Percentiles rank a stretch among this genome's conserved stretches.
Conservation (phyloP, 2,797 vertebrate species). For the Poecilia velifera region DNA sequence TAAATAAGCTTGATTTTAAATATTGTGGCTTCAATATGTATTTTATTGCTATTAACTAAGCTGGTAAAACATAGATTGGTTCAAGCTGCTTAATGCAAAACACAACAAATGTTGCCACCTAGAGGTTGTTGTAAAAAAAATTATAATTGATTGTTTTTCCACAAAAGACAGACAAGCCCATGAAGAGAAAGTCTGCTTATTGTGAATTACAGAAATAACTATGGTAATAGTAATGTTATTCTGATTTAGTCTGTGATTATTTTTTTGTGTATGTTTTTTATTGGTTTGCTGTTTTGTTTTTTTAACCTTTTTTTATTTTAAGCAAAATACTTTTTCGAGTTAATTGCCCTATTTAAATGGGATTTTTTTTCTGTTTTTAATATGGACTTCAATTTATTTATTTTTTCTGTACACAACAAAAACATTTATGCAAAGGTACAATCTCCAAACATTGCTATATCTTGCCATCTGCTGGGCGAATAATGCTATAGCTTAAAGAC, state of each 20-base stretch:
- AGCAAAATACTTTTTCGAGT: neutral
- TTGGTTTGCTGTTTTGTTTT: neutral
- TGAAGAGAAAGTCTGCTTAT: neutral
- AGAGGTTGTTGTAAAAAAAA: constrained; percentile 26
- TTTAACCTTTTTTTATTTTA: neutral
- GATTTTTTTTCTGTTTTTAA: neutral
- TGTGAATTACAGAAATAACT: neutral
- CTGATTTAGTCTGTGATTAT: neutral
- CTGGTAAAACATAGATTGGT: neutral
- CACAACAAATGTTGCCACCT: constrained; percentile 64
- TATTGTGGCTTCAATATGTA: neutral
- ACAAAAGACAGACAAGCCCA: neutral
- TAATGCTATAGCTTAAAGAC: neutral
- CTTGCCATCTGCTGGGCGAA: constrained; percentile 44
- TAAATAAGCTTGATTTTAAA: neutral
- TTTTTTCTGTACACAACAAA: neutral
- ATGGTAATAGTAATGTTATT: neutral
- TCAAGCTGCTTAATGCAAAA: constrained; percentile 13
- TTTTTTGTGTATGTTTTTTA: neutral
- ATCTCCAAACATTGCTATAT: neutral
- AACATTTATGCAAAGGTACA: neutral
- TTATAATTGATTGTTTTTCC: neutral
- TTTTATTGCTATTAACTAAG: neutral
- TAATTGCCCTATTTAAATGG: neutral
- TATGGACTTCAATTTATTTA: neutral